Evolutionary conservation across 2,888 invertebrate species (phyloP).

Genomic region (Gnatocerus cornutus): DNA sequence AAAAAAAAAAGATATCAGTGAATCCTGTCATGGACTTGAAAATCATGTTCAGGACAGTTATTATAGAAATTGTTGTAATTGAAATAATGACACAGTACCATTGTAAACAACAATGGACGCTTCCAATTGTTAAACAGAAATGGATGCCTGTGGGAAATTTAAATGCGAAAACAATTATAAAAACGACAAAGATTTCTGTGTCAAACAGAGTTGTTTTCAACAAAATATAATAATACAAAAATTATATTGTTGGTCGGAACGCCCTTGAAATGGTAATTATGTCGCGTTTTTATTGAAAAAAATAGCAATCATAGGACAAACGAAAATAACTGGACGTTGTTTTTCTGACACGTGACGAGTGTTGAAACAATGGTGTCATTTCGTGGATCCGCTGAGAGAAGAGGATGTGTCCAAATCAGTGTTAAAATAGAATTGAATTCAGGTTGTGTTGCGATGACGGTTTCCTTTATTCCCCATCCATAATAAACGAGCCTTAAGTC

Average conservation of each 20-base stretch:
- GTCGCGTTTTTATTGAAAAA: not conserved
- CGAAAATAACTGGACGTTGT: conserved; percentile 7
- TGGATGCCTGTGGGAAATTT: conserved; percentile 40
- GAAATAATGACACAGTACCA: conserved; percentile 58
- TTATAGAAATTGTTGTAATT: conserved; percentile 59
- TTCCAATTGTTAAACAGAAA: conserved; percentile 54
- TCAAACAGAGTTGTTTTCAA: conserved; percentile 33
- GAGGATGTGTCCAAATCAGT: conserved; percentile 55
- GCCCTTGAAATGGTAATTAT: conserved; percentile 15
- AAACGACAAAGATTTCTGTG: conserved; percentile 34
- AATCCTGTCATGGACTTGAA: conserved; percentile 51
- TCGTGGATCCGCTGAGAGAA: conserved; percentile 58
- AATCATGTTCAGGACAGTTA: conserved; percentile 56
- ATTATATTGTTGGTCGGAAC: conserved; percentile 19
- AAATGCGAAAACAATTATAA: conserved; percentile 33
- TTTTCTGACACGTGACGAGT: conserved; percentile 46
- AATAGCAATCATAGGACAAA: conserved; percentile 3
- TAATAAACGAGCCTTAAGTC: conserved; percentile 1
- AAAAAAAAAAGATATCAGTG: conserved; percentile 51
- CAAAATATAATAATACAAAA: conserved; percentile 35
- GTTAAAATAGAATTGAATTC: conserved; percentile 3
- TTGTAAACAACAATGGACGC: conserved; percentile 57
- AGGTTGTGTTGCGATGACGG: too few relatives aligned
- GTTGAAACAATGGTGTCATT: conserved; percentile 57
- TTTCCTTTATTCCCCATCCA: conserved; percentile 8